Conservation (phyloP, 1,140 invertebrate genomes). For the Aphis gossypii region DNA sequence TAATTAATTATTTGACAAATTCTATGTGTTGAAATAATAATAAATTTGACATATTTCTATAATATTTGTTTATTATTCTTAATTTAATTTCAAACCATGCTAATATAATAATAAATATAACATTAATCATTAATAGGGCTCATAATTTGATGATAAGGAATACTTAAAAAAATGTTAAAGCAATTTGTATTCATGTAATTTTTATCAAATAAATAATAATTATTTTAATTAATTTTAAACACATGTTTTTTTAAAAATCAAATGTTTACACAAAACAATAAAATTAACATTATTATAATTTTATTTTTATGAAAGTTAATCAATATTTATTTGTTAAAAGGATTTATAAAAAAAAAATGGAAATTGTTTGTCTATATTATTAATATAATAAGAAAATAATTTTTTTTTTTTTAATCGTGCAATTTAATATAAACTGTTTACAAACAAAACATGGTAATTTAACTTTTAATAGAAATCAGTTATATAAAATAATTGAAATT, state of each 20-base stretch:
- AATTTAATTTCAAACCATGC: neutral
- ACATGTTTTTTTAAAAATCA: neutral
- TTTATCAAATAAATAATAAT: neutral
- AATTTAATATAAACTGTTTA: too few species aligned
- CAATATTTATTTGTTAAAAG: neutral
- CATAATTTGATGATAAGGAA: too few species aligned
- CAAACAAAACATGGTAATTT: too few species aligned
- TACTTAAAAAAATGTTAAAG: too few species aligned
- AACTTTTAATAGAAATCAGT: too few species aligned
- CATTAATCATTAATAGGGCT: too few species aligned
- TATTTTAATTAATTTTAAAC: neutral
- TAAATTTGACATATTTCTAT: neutral
- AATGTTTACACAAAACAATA: neutral
- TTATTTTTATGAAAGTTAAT: too few species aligned
- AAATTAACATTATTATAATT: neutral
- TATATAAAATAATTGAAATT: too few species aligned
- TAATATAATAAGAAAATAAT: neutral
- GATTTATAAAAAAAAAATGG: neutral
- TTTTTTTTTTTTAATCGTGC: neutral
- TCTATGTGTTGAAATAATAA: neutral
- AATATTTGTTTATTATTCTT: neutral
- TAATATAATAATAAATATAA: neutral
- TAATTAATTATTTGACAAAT: neutral
- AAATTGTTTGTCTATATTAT: neutral
- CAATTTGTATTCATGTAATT: too few species aligned